Evolutionary conservation across 2,113 vertebrate genomes (phyloP), one percentile per base, ranked within the genome.

Genomic region (Poeciliopsis occidentalis): DNA sequence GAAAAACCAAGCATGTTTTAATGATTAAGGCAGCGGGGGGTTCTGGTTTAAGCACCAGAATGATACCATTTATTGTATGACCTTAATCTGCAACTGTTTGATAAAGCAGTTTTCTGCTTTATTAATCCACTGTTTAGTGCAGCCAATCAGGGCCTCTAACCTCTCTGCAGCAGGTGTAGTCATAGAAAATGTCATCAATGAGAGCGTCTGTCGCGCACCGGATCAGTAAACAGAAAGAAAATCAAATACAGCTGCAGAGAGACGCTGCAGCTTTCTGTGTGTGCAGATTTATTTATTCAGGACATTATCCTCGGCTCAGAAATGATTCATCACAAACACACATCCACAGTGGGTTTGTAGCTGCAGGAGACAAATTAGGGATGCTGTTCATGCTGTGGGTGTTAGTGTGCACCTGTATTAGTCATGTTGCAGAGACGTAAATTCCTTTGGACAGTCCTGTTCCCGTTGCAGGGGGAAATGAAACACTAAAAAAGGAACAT

Each of bases 101-200:
- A 57, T 27, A 27, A 57, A n/a, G 51, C 51, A 57, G 51, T 24
- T 57, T 57, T 8, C 22, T n/a, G 17, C 24, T 57, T 24, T 57
- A 57, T 57, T 57, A 57, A 57, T 57, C 51, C 51, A 57, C 24
- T 24, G 22, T 57, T 57, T 57, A 24, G 24, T 0, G 44, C 51
- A 57, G 51, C 51, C 51, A 57, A 57, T 57, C 51, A 57, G 51
- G 3, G 19, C 51, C 51, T n/a, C 22, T 57, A 24, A 57, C 17
- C 22, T 75, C 22, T 71, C 81, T 86, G 78, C 74, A 17, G 77
- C 81, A 81, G 85, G 67, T 83, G 81, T 69, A 12, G 72, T 63
- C 10, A 39, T 60, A 78, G 70, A 69, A 17, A 15, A 7, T 13
- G 27, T 47, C 34, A 32, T 32, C 24, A 8, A 3, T 24, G 32